These are phyloP conservation scores for Penaeus vannamei DNA, from an alignment of 1,140 invertebrate species.

Conservation along the genomic window DNA sequence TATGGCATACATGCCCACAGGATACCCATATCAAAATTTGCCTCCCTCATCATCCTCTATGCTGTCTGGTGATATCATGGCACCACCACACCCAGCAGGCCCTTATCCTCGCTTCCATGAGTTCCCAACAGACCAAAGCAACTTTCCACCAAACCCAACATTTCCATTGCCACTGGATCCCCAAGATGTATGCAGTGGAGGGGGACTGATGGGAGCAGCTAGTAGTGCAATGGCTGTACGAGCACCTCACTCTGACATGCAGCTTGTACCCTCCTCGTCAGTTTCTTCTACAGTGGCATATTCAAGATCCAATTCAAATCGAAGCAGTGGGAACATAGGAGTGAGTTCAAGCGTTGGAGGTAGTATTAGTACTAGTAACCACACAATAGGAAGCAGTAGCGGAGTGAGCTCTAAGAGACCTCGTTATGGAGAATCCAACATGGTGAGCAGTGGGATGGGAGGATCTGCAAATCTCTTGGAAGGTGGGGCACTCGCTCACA, in stretches of 20 bases:
- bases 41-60: constrained; percentile 65
- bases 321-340: constrained; percentile 47
- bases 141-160: constrained; percentile 66
- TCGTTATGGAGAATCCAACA: constrained; percentile 60
- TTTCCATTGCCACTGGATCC: constrained; percentile 65
- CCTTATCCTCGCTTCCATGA: constrained; percentile 67
- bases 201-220: constrained; percentile 48
- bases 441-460: constrained; percentile 52
- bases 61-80: constrained; percentile 67
- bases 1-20: constrained; percentile 67
- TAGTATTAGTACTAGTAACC: constrained; percentile 47
- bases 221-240: constrained; percentile 50
- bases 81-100: constrained; percentile 63
- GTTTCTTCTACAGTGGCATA: constrained; percentile 50
- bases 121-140: constrained; percentile 65
- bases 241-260: constrained; percentile 51
- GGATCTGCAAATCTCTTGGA: constrained; percentile 58
- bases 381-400: constrained; percentile 32
- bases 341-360: constrained; percentile 40
- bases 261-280: constrained; percentile 55
- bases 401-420: constrained; percentile 48
- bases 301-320: constrained; percentile 54
- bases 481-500: constrained; percentile 55
- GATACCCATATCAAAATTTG: constrained; percentile 67
- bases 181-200: constrained; percentile 65